Percentiles rank a stretch among this genome's conserved stretches.
phyloP scores from a whole-genome alignment of 2,113 vertebrate genomes.

The Colossoma macropomum region DNA sequence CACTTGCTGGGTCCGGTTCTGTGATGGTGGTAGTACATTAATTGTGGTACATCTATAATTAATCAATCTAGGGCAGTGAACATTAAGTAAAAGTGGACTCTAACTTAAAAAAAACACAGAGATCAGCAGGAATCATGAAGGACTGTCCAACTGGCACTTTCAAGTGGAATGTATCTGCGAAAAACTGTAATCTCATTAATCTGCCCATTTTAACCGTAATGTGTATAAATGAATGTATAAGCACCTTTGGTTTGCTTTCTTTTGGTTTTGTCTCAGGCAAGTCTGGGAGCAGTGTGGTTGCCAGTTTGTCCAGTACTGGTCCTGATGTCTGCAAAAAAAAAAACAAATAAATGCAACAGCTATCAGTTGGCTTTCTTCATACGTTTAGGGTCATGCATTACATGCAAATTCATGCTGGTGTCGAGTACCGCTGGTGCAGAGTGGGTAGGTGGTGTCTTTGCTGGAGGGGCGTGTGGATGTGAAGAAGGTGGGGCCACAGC shows the following conservation, averaged over 20 bases:
- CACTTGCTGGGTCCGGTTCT: not conserved
- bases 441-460: constrained; percentile 51
- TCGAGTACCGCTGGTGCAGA: constrained; percentile 60
- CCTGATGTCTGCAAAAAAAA: constrained; percentile 60
- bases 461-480: constrained; percentile 38
- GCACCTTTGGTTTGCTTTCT: constrained; percentile 74
- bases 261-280: constrained; percentile 60
- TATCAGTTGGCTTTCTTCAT: not conserved
- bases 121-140: not conserved
- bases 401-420: not conserved
- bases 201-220: too few species aligned
- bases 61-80: not conserved
- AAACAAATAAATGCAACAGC: not conserved
- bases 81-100: too few species aligned
- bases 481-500: constrained; percentile 7
- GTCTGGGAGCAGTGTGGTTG: constrained; percentile 63
- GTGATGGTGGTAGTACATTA: not conserved
- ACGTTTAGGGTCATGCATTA: not conserved
- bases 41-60: not conserved
- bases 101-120: not conserved
- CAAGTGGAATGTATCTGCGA: too few species aligned
- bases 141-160: not conserved
- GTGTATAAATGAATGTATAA: not conserved
- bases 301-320: constrained; percentile 61
- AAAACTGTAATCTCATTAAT: too few species aligned